These are phyloP conservation scores for Poliocrania exsul DNA, from an alignment of 2,797 vertebrate genomes.

Conservation along the genomic window DNA sequence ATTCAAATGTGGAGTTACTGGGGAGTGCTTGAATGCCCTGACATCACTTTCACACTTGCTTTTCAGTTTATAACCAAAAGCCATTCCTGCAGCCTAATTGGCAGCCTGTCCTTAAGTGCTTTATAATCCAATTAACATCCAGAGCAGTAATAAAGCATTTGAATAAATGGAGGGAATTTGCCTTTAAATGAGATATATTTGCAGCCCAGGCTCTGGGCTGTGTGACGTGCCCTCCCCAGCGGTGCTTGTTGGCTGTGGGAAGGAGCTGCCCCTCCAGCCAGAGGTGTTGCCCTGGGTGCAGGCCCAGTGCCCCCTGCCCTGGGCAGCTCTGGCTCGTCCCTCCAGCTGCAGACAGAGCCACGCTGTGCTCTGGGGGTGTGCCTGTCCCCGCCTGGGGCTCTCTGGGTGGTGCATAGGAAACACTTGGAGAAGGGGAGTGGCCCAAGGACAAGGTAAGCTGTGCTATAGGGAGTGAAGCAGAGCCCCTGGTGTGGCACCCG, in stretches of 20 bases:
- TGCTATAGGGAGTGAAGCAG: neutral
- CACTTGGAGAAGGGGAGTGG: neutral
- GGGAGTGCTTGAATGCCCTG: neutral
- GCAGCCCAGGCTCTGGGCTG: neutral
- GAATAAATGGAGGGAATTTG: neutral
- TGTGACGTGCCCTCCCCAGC: fast-evolving
- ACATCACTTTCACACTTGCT: neutral
- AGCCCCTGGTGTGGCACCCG: neutral
- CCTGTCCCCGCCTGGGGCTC: neutral
- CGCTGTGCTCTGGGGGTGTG: neutral
- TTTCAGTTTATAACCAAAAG: neutral
- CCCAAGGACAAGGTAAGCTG: neutral
- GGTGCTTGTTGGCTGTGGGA: neutral
- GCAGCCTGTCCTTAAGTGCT: neutral
- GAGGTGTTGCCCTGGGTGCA: neutral
- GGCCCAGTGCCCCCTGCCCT: neutral
- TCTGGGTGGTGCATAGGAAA: neutral
- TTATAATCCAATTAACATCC: conserved; percentile 18
- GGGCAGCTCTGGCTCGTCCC: neutral
- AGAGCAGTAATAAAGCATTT: neutral
- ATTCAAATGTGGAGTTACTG: neutral
- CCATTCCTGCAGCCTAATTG: neutral
- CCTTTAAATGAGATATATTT: neutral
- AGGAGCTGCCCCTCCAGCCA: neutral
- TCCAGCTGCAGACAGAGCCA: fast-evolving